Conservation (phyloP, 1,140 invertebrate genomes). For the Acyrthosiphon pisum region DNA sequence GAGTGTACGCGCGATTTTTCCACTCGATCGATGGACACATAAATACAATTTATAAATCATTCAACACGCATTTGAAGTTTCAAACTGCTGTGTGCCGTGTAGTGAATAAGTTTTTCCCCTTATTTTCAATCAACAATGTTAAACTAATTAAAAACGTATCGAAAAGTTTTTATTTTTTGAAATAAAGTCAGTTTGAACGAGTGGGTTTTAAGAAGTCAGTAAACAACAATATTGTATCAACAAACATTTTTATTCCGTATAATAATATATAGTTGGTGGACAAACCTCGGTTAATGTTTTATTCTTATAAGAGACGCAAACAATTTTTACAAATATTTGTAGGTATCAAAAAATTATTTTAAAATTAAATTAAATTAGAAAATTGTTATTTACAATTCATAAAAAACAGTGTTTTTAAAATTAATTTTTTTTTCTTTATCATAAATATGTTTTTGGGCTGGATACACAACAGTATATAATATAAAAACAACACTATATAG, state of each 20-base stretch:
- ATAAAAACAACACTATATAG: too few relatives aligned
- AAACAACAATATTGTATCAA: background rate
- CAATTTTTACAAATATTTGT: background rate
- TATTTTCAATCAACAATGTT: conserved; percentile 9
- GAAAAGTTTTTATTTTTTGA: background rate
- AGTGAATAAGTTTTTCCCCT: background rate
- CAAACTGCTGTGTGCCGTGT: background rate
- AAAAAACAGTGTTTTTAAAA: background rate
- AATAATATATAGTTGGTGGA: background rate
- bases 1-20: background rate
- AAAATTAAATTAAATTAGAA: background rate
- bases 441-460: too few relatives aligned
- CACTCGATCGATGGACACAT: background rate
- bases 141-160: conserved; percentile 40
- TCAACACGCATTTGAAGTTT: conserved; percentile 1
- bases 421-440: too few relatives aligned
- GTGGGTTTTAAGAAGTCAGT: background rate
- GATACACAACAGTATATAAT: too few relatives aligned
- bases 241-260: background rate
- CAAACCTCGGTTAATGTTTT: background rate
- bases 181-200: background rate
- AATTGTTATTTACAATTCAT: background rate
- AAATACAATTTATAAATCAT: conserved; percentile 39
- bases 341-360: background rate
- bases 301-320: background rate